phyloP scores from a whole-genome alignment of 1,140 invertebrate genomes.

The Camponotus pennsylvanicus region DNA sequence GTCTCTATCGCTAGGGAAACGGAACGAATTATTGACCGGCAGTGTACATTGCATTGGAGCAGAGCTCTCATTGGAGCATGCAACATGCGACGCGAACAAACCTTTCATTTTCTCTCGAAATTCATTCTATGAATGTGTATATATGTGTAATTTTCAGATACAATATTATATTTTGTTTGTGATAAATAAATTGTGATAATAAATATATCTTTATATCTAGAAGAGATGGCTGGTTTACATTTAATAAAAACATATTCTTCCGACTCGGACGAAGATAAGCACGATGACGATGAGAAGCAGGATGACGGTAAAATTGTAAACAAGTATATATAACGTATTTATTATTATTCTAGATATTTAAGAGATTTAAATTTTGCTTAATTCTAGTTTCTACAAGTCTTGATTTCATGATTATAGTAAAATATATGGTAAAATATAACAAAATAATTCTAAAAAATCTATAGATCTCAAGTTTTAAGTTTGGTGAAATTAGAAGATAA shows the following conservation, averaged over 20 bases:
- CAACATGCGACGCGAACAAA: too few species aligned
- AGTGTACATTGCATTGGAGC: too few species aligned
- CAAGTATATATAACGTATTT: conserved; percentile 31
- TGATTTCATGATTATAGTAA: background rate
- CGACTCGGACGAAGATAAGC: conserved; percentile 76
- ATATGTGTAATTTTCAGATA: too few species aligned
- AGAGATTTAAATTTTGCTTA: background rate
- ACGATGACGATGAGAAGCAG: conserved; percentile 47
- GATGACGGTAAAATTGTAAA: conserved; percentile 34
- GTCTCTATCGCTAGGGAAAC: too few species aligned
- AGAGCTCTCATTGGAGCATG: too few species aligned
- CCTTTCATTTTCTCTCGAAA: too few species aligned
- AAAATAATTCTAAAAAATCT: background rate
- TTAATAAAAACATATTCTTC: conserved; percentile 77
- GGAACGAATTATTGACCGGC: too few species aligned
- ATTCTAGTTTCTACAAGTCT: background rate
- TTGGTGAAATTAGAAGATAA: background rate
- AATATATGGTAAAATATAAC: background rate
- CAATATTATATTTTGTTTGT: background rate
- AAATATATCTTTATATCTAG: background rate
- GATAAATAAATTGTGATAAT: background rate
- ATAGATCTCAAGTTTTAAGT: conserved; percentile 3
- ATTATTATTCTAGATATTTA: conserved; percentile 5
- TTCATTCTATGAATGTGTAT: too few species aligned
- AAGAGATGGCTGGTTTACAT: conserved; percentile 78